A percentile compares a stretch with the other conserved stretches of the same genome.
These are phyloP conservation scores for Channallabes apus DNA, from an alignment of 2,797 vertebrate genomes.

Conservation along the genomic window DNA sequence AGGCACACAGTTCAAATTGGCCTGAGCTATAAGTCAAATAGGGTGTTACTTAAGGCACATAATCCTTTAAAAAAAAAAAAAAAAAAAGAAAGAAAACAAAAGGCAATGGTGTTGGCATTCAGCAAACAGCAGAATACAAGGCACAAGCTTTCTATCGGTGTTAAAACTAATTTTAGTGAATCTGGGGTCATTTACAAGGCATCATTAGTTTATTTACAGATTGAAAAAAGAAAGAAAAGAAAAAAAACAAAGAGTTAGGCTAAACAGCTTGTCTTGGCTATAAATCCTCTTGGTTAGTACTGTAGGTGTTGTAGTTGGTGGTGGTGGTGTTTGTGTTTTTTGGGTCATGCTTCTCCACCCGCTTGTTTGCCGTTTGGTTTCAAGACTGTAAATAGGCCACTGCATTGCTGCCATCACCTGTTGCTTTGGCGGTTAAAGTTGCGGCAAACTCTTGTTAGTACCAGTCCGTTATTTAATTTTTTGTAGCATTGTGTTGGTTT, in stretches of 20 bases:
- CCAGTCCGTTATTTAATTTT: slow-evolving; percentile 72
- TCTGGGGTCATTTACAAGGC: slow-evolving; percentile 84
- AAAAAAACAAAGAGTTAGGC: slow-evolving; percentile 69
- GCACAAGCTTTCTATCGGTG: slow-evolving; percentile 82
- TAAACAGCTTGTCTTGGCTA: slow-evolving; percentile 73
- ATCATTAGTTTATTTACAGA: slow-evolving; percentile 92
- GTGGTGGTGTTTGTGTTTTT: slow-evolving; percentile 55
- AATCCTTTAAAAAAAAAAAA: slow-evolving; percentile 17
- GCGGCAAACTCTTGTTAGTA: slow-evolving; percentile 85
- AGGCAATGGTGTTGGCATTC: slow-evolving; percentile 74
- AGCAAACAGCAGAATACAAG: slow-evolving; percentile 84
- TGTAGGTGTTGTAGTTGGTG: slow-evolving; percentile 72
- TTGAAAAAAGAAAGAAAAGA: slow-evolving; percentile 46
- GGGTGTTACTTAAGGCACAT: slow-evolving; percentile 63
- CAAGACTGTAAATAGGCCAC: slow-evolving; percentile 81
- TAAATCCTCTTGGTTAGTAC: slow-evolving; percentile 84
- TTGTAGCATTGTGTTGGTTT: slow-evolving; percentile 52
- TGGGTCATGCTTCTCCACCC: slow-evolving; percentile 75
- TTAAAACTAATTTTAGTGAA: slow-evolving; percentile 80
- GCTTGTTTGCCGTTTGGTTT: slow-evolving; percentile 67
- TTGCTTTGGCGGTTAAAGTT: slow-evolving; percentile 74
- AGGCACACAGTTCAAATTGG: slow-evolving; percentile 64
- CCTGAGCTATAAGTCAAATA: slow-evolving; percentile 67
- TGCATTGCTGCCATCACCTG: slow-evolving; percentile 71
- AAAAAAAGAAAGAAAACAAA: slow-evolving; percentile 50